Evolutionary conservation across 2,797 vertebrate species (phyloP).

Genomic region (Danio kyathit): DNA sequence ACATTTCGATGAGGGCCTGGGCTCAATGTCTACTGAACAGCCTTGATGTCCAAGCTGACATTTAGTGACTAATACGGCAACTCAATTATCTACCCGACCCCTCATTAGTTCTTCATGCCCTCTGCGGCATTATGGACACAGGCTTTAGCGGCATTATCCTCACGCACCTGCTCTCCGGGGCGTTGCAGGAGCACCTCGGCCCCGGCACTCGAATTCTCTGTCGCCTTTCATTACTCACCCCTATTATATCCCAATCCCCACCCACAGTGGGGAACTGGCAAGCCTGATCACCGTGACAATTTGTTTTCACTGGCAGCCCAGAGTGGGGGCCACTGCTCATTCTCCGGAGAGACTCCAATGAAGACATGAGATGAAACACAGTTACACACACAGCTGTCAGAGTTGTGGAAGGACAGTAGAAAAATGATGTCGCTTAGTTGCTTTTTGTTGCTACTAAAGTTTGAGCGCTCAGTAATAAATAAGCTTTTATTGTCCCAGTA

Average conservation of each 20-base stretch:
- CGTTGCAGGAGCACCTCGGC: conserved; percentile 39
- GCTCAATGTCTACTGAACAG: conserved; percentile 19
- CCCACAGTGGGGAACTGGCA: conserved; percentile 52
- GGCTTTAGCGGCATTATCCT: conserved; percentile 56
- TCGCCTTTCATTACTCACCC: conserved; percentile 61
- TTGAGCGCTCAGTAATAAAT: conserved; percentile 35
- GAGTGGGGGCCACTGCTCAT: conserved; percentile 36
- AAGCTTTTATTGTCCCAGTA: conserved; percentile 23
- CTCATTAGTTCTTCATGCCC: conserved; percentile 43
- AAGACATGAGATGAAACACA: conserved; percentile 49
- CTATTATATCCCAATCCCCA: conserved; percentile 62
- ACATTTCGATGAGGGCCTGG: conserved; percentile 46
- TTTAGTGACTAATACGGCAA: conserved; percentile 48
- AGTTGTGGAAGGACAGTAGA: conserved; percentile 15
- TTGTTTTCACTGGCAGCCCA: conserved; percentile 59
- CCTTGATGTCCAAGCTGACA: conserved; percentile 39
- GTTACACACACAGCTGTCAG: conserved; percentile 44
- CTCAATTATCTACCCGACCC: conserved; percentile 48
- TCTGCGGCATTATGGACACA: conserved; percentile 24
- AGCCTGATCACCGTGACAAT: conserved; percentile 55
- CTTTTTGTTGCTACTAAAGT: conserved; percentile 21
- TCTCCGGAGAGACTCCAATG: conserved; percentile 48
- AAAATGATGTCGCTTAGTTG: background rate
- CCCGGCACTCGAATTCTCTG: conserved; percentile 55
- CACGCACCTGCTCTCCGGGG: conserved; percentile 55